A percentile compares a stretch with the other conserved stretches of the same genome.
Conservation (phyloP, 2,888 invertebrate species). For the Aphidoletes aphidimyza region DNA sequence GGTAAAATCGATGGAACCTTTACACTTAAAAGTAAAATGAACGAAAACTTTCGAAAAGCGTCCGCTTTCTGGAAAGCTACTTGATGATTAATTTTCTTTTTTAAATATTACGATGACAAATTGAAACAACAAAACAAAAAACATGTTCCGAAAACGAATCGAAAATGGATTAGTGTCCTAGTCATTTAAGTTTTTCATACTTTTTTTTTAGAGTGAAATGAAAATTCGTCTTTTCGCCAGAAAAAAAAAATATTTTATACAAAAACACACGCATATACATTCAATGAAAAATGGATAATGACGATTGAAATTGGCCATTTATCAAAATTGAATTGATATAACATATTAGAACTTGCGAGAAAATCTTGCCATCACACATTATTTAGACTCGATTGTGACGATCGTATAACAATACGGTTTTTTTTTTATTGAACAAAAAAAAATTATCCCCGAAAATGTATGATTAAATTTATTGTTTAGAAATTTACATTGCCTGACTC, state of each 20-base stretch:
- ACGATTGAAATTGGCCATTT: not conserved
- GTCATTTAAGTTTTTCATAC: not conserved
- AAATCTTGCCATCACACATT: not conserved
- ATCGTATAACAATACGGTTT: not conserved
- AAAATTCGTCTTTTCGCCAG: no score
- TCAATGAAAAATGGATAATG: not conserved
- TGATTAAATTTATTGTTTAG: not conserved
- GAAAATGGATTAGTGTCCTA: conserved; percentile 1
- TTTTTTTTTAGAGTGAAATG: not conserved
- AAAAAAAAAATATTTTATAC: no score
- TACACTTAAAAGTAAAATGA: conserved; percentile 62
- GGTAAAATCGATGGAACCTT: conserved; percentile 5
- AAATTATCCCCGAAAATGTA: not conserved
- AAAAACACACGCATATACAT: no score
- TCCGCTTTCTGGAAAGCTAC: conserved; percentile 64
- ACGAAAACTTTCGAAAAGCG: conserved; percentile 65
- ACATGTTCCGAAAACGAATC: not conserved
- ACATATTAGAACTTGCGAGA: not conserved
- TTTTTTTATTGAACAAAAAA: not conserved
- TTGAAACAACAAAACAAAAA: not conserved
- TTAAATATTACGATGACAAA: no score
- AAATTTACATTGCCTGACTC: not conserved
- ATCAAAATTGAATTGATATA: not conserved
- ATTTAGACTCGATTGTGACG: not conserved
- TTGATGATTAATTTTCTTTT: no score